Evolutionary conservation across 2,797 vertebrate species (phyloP).

Genomic region (Pangasius djambal): DNA sequence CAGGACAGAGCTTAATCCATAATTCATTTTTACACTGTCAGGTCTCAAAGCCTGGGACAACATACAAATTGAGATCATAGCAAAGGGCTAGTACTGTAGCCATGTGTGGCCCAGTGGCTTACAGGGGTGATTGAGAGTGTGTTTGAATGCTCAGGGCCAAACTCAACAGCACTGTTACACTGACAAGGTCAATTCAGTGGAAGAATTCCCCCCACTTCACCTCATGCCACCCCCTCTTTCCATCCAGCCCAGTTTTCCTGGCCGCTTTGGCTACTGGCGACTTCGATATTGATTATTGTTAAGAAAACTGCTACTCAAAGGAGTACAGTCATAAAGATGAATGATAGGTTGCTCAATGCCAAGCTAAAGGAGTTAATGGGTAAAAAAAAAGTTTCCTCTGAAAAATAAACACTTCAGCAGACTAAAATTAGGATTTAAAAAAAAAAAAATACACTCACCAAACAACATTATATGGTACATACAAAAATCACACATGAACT

Average conservation of each 20-base stretch:
- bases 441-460: not conserved
- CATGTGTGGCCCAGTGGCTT: constrained; percentile 79
- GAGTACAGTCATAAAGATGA: constrained; percentile 79
- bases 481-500: not conserved
- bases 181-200: constrained; percentile 80
- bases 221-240: constrained; percentile 44
- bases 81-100: constrained; percentile 77
- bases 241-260: constrained; percentile 71
- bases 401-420: not conserved
- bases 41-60: constrained; percentile 69
- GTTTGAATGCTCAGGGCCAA: constrained; percentile 85
- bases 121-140: constrained; percentile 82
- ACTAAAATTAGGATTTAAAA: not conserved
- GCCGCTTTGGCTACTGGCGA: constrained; percentile 74
- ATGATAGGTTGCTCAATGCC: constrained; percentile 73
- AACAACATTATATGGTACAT: constrained; percentile 14
- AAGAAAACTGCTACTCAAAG: constrained; percentile 76
- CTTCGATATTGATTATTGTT: constrained; percentile 81
- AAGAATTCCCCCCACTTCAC: constrained; percentile 65
- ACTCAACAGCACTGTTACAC: constrained; percentile 82
- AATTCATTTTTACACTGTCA: constrained; percentile 76
- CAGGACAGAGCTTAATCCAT: constrained; percentile 72
- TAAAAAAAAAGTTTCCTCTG: constrained; percentile 4
- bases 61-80: constrained; percentile 84
- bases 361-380: constrained; percentile 65